Conservation (phyloP, 2,797 vertebrate genomes). For the Gephyroberyx darwinii region DNA sequence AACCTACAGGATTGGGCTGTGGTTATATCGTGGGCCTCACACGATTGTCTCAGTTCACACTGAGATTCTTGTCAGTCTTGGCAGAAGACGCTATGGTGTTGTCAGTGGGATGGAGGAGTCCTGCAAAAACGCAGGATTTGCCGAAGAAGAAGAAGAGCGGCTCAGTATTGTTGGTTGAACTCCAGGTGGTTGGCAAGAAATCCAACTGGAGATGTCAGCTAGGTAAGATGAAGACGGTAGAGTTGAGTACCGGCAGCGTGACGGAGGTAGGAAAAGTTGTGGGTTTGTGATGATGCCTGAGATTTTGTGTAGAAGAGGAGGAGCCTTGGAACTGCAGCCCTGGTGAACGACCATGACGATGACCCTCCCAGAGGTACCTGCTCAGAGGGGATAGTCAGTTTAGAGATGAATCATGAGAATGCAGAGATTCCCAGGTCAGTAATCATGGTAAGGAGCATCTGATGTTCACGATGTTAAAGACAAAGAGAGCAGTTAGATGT, state of each 20-base stretch:
- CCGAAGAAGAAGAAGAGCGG: conserved; percentile 2
- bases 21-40: conserved; percentile 3
- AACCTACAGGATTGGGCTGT: not conserved
- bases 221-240: conserved; percentile 22
- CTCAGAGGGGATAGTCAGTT: not conserved
- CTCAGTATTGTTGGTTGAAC: conserved; percentile 8
- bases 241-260: conserved; percentile 41
- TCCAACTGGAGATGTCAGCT: conserved; percentile 56
- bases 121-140: conserved; percentile 1
- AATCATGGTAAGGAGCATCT: conserved; percentile 15
- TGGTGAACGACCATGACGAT: not conserved
- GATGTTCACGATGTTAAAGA: conserved; percentile 19
- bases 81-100: conserved; percentile 7
- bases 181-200: conserved; percentile 41
- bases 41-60: conserved; percentile 3
- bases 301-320: conserved; percentile 8
- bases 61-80: conserved; percentile 13
- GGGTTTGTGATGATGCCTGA: conserved; percentile 11
- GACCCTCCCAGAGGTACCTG: not conserved
- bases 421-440: conserved; percentile 14
- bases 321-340: conserved; percentile 9
- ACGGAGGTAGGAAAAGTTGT: conserved; percentile 12
- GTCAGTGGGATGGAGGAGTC: conserved; percentile 9
- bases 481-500: not conserved
- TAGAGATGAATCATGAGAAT: conserved; percentile 3